Conservation (phyloP, 2,888 invertebrate species). For the Philereme vetulata region DNA sequence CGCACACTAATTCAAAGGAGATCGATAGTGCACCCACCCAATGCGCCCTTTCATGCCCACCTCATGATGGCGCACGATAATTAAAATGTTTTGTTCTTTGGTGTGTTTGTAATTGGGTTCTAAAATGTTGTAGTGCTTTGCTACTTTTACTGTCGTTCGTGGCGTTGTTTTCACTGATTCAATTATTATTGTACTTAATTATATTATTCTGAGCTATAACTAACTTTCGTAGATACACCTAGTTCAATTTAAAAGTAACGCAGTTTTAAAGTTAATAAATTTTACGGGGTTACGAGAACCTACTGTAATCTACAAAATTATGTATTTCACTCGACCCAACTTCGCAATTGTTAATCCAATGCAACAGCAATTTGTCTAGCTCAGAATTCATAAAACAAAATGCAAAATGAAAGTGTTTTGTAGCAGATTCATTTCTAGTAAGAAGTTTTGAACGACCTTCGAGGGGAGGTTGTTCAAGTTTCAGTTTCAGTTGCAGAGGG, state of each 20-base stretch:
- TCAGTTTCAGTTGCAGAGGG: conserved; percentile 70
- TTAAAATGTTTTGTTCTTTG: conserved; percentile 64
- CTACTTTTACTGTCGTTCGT: conserved; percentile 6
- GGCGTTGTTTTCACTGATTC: not conserved
- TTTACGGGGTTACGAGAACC: no score
- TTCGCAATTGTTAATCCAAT: conserved; percentile 13
- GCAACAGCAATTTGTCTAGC: conserved; percentile 21
- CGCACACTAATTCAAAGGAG: conserved; percentile 83
- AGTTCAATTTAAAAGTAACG: no score
- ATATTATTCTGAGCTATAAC: not conserved
- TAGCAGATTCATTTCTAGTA: conserved; percentile 73
- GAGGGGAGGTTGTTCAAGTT: conserved; percentile 69
- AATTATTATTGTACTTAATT: no score
- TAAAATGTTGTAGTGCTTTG: conserved; percentile 13
- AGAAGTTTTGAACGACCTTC: conserved; percentile 81
- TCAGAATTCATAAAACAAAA: conserved; percentile 39
- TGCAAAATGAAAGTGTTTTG: conserved; percentile 76
- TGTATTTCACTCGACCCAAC: not conserved
- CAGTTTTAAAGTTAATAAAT: no score
- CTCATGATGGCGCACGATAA: conserved; percentile 64
- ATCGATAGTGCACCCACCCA: conserved; percentile 81
- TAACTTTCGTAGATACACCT: not conserved
- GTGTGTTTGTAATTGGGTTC: conserved; percentile 22
- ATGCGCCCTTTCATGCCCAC: conserved; percentile 73
- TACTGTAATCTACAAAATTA: no score